Evolutionary conservation across 23 tunicate genomes (phyloP).

Genomic region (Halocynthia roretzi): DNA sequence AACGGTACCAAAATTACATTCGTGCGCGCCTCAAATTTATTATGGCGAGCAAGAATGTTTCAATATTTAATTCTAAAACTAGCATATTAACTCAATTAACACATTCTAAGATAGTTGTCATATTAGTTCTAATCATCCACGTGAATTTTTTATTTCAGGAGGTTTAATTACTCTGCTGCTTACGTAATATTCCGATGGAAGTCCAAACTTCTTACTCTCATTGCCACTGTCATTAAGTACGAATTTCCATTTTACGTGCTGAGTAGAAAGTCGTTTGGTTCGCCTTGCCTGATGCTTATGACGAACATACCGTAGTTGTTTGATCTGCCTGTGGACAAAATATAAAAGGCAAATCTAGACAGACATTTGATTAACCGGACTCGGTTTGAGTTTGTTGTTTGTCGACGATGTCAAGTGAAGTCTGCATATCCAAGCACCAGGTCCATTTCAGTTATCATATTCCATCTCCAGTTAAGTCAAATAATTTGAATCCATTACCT

Average conservation of each 20-base stretch:
- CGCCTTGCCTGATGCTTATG: slow-evolving; percentile 47
- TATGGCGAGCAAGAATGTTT: too few species aligned
- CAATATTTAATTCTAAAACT: too few species aligned
- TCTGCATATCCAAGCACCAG: background rate
- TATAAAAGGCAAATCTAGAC: background rate
- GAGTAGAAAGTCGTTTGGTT: slow-evolving; percentile 53
- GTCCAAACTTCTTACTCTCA: slow-evolving; percentile 46
- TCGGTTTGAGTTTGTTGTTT: background rate
- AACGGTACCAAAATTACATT: too few species aligned
- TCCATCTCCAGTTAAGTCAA: too few species aligned
- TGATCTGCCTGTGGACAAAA: slow-evolving; percentile 32
- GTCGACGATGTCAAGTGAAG: background rate
- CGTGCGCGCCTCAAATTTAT: too few species aligned
- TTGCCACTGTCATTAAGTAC: slow-evolving; percentile 5
- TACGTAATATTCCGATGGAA: slow-evolving; percentile 39
- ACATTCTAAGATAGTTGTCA: too few species aligned
- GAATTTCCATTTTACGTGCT: slow-evolving; percentile 86
- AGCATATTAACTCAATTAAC: too few species aligned
- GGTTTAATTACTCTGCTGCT: background rate
- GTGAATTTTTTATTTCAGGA: background rate
- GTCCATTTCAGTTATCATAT: too few species aligned
- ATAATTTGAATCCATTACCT: slow-evolving; percentile 4
- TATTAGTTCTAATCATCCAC: background rate
- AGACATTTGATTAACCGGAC: background rate
- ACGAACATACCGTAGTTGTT: slow-evolving; percentile 61